Evolutionary conservation across 2,797 vertebrate genomes (phyloP).

Genomic region (Stomatorhinus walkeri): DNA sequence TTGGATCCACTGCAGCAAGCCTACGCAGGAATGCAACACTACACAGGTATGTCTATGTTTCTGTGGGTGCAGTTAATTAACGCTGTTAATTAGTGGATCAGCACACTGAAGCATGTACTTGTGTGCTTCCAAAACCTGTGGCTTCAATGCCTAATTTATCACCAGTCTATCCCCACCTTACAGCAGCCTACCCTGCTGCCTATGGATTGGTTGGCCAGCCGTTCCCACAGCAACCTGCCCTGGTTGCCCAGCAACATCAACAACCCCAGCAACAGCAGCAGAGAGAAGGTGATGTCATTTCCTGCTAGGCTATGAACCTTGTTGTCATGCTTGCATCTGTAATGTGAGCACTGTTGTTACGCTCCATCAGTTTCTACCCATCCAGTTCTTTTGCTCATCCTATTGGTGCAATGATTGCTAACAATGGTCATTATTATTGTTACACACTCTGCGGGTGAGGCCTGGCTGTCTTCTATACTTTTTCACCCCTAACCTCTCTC

Average conservation of each 20-base stretch:
- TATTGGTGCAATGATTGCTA: not conserved
- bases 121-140: not conserved
- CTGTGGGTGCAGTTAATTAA: not conserved
- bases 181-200: constrained; percentile 83
- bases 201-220: constrained; percentile 84
- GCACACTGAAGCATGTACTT: not conserved
- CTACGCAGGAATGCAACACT: constrained; percentile 88
- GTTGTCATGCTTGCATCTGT: constrained; percentile 43
- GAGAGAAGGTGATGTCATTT: constrained; percentile 71
- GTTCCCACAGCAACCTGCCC: constrained; percentile 77
- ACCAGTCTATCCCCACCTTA: constrained; percentile 47
- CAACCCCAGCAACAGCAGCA: constrained; percentile 80
- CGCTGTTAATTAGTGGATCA: not conserved
- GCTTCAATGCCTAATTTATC: constrained; percentile 4
- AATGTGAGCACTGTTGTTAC: constrained; percentile 10
- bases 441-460: not conserved
- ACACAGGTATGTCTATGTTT: constrained; percentile 66
- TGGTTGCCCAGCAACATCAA: constrained; percentile 79
- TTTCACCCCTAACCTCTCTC: not conserved
- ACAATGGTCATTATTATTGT: not conserved
- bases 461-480: not conserved
- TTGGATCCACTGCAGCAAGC: constrained; percentile 85
- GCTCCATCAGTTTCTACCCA: not conserved
- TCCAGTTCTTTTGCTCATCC: not conserved
- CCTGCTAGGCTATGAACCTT: constrained; percentile 44